These are phyloP conservation scores for Hydropotes inermis DNA, from an alignment of 2,113 vertebrate genomes.

Conservation along the genomic window DNA sequence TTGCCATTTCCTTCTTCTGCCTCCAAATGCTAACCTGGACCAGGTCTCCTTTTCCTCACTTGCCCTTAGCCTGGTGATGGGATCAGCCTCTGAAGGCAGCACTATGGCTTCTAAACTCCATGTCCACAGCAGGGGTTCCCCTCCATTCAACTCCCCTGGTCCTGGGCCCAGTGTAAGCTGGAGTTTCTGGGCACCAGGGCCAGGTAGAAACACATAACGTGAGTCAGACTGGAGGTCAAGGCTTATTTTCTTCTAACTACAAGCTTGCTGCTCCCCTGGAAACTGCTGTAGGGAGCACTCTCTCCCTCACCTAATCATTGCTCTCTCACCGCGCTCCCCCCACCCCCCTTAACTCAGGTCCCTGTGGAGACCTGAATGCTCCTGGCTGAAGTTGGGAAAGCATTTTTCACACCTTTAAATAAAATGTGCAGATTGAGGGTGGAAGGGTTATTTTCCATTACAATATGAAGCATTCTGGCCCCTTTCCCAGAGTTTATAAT, in stretches of 20 bases:
- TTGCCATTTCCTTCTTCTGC: not conserved
- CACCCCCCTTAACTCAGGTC: conserved; percentile 4
- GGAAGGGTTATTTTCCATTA: conserved; percentile 74
- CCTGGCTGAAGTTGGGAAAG: conserved; percentile 63
- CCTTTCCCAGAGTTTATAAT: conserved; percentile 66
- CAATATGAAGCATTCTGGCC: conserved; percentile 69
- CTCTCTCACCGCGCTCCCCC: not conserved
- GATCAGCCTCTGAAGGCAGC: not conserved
- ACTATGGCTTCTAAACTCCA: not conserved
- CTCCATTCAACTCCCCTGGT: not conserved
- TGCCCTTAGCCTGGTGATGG: not conserved
- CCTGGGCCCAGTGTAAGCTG: not conserved
- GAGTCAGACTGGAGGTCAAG: conserved; percentile 42
- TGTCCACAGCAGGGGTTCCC: not conserved
- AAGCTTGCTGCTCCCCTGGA: conserved; percentile 48
- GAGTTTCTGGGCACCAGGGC: conserved; percentile 48
- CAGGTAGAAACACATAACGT: not conserved
- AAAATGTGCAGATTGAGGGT: conserved; percentile 69
- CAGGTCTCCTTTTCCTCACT: not conserved
- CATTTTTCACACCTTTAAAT: conserved; percentile 73
- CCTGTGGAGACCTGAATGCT: conserved; percentile 51
- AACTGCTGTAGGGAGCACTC: conserved; percentile 40
- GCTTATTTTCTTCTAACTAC: conserved; percentile 31
- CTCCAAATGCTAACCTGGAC: not conserved
- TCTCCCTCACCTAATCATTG: conserved; percentile 66